Conservation (phyloP, 1,140 invertebrate genomes). For the Coptotermes formosanus region DNA sequence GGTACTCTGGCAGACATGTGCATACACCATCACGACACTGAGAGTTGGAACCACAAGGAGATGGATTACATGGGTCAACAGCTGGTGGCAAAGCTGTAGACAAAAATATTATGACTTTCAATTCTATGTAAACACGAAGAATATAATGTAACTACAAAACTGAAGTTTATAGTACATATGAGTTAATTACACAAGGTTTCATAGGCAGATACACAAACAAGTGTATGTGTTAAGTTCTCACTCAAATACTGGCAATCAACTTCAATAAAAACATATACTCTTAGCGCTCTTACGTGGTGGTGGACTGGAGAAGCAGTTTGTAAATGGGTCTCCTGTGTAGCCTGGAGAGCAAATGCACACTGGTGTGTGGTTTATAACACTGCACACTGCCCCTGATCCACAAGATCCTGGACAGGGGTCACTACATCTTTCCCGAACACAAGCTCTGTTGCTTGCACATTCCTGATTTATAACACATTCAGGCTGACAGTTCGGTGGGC, state of each 20-base stretch:
- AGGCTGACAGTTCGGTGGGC: slow-evolving; percentile 53
- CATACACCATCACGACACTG: slow-evolving; percentile 48
- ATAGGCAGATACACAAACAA: too few species aligned
- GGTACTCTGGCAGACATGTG: slow-evolving; percentile 49
- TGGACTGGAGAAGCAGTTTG: slow-evolving; percentile 39
- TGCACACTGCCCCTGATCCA: slow-evolving; percentile 61
- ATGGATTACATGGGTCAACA: slow-evolving; percentile 51
- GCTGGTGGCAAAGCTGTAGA: slow-evolving; percentile 41
- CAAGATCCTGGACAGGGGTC: slow-evolving; percentile 73
- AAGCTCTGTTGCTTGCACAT: slow-evolving; percentile 56
- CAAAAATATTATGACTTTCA: too few species aligned
- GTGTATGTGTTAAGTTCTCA: slow-evolving; percentile 43
- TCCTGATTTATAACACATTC: slow-evolving; percentile 71
- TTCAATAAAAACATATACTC: not conserved
- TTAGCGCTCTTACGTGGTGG: slow-evolving; percentile 29
- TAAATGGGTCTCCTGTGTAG: slow-evolving; percentile 35
- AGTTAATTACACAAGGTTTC: too few species aligned
- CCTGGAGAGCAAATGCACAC: slow-evolving; percentile 54
- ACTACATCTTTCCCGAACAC: slow-evolving; percentile 62
- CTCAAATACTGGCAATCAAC: not conserved
- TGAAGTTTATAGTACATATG: not conserved
- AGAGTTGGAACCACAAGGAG: slow-evolving; percentile 55
- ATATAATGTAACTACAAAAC: not conserved
- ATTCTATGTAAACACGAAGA: too few species aligned
- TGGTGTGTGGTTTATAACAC: slow-evolving; percentile 56